Conservation (phyloP, 1,140 invertebrate species). For the Zaprionus capensis region DNA sequence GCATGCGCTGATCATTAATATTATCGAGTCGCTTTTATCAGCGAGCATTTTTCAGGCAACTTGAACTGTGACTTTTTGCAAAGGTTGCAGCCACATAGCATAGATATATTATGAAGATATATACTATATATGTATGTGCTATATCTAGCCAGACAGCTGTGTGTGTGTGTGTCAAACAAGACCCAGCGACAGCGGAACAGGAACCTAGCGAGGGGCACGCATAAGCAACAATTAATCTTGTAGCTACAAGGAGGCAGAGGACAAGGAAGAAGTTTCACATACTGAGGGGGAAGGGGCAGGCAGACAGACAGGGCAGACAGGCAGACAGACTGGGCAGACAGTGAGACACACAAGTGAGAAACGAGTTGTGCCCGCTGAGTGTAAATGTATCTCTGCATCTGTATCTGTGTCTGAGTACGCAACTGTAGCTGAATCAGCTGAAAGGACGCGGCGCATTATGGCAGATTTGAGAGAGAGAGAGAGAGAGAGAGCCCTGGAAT, state of each 20-base stretch:
- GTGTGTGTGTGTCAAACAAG: conserved; percentile 63
- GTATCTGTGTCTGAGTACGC: conserved; percentile 42
- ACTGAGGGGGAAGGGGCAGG: conserved; percentile 42
- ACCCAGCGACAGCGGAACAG: conserved; percentile 15
- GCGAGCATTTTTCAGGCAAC: conserved; percentile 58
- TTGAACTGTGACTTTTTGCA: conserved; percentile 64
- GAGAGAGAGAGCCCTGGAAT: neutral
- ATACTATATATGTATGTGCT: neutral
- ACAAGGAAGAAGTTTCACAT: conserved; percentile 73
- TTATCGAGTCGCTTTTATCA: conserved; percentile 72
- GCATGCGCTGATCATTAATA: conserved; percentile 72
- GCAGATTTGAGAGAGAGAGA: conserved; percentile 40
- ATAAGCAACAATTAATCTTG: conserved; percentile 79
- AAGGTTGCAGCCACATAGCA: conserved; percentile 47
- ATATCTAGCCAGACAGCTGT: conserved; percentile 43
- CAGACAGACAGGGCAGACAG: conserved; percentile 26
- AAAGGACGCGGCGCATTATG: conserved; percentile 74
- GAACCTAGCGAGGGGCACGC: conserved; percentile 45
- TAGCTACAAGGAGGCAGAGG: conserved; percentile 44
- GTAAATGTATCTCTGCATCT: neutral
- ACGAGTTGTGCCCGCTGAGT: conserved; percentile 47
- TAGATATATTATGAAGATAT: conserved; percentile 10
- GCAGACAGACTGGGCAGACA: conserved; percentile 24
- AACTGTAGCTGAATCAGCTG: conserved; percentile 73
- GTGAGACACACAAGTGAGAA: conserved; percentile 67